phyloP scores from a whole-genome alignment of 2,888 invertebrate genomes.

The Cataglyphis rosenhaueri region DNA sequence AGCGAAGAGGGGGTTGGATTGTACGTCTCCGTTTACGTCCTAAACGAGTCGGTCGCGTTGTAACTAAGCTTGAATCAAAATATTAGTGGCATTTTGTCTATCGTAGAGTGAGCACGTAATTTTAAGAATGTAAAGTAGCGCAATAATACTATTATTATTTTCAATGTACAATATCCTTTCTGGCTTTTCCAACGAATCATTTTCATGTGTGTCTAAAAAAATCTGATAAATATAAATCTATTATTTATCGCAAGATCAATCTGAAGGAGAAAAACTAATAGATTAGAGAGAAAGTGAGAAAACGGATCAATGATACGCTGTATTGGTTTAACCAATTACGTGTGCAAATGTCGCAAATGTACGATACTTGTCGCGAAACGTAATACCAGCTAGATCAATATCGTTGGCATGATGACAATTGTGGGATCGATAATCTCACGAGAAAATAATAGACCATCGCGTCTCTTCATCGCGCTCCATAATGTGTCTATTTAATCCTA shows the following conservation, averaged over 20 bases:
- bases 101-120: background rate
- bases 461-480: conserved; percentile 29
- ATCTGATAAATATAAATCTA: background rate
- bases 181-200: background rate
- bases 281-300: background rate
- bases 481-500: conserved; percentile 59
- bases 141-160: background rate
- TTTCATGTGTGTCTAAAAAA: background rate
- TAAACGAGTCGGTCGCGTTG: conserved; percentile 67
- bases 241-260: background rate
- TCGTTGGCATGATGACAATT: background rate
- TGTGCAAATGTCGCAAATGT: background rate
- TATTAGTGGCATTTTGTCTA: conserved; percentile 36
- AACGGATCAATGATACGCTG: background rate
- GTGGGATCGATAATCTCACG: conserved; percentile 14
- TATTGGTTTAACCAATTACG: background rate
- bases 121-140: conserved; percentile 19
- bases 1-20: conserved; percentile 57
- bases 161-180: background rate
- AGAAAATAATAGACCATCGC: conserved; percentile 56
- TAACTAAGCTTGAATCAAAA: conserved; percentile 68
- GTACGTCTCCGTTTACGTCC: conserved; percentile 69
- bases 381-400: background rate
- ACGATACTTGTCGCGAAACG: background rate
- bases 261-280: background rate